phyloP scores from a whole-genome alignment of 2,888 invertebrate species.

The Hypsopygia costalis region DNA sequence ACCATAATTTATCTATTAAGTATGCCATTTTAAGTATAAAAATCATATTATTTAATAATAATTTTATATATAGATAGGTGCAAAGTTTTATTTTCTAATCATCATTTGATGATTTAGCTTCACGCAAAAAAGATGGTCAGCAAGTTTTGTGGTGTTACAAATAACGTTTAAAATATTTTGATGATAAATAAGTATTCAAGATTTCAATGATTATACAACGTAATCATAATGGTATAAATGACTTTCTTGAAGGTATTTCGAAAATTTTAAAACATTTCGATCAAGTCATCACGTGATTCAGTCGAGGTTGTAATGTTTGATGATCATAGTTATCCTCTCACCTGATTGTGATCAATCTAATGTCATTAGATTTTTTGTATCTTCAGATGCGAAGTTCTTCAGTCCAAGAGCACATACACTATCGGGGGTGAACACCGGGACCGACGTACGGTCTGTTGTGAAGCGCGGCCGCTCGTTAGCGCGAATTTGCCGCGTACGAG shows the following conservation, averaged over 20 bases:
- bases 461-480: constrained; percentile 43
- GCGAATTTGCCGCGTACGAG: constrained; percentile 27
- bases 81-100: too few species aligned
- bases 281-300: constrained; percentile 53
- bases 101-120: too few species aligned
- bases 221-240: background rate
- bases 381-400: constrained; percentile 37
- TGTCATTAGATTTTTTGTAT: constrained; percentile 30
- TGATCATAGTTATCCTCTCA: constrained; percentile 28
- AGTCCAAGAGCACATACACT: constrained; percentile 63
- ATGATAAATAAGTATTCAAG: too few species aligned
- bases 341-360: constrained; percentile 44
- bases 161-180: too few species aligned
- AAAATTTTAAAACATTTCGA: constrained; percentile 5
- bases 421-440: constrained; percentile 43
- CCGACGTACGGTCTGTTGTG: constrained; percentile 16
- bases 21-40: too few species aligned
- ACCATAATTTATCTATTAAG: too few species aligned
- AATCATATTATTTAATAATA: too few species aligned
- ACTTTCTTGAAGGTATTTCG: background rate
- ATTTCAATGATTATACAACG: too few species aligned
- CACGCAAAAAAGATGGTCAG: too few species aligned
- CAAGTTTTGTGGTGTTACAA: too few species aligned
- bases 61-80: too few species aligned
- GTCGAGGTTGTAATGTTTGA: constrained; percentile 21